Evolutionary conservation across 2,797 vertebrate species (phyloP).

Genomic region (Dromococcyx pavoninus): DNA sequence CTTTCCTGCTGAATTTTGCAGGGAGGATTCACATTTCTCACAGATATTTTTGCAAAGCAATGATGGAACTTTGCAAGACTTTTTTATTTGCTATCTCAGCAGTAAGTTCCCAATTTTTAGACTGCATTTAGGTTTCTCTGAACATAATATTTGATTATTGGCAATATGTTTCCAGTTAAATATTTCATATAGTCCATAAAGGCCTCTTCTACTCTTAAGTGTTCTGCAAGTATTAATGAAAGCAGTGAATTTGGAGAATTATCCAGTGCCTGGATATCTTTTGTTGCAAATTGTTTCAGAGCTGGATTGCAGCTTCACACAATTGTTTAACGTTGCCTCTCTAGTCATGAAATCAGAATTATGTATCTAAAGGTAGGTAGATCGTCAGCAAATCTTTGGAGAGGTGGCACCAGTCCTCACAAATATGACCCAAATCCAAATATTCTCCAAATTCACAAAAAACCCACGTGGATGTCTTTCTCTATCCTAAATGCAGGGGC

Average conservation of each 20-base stretch:
- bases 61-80: slow-evolving; percentile 18
- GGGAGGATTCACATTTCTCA: background rate
- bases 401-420: background rate
- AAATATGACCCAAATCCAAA: background rate
- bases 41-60: background rate
- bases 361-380: slow-evolving; percentile 8
- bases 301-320: background rate
- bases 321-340: background rate
- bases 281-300: slow-evolving; percentile 39
- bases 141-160: slow-evolving; percentile 60
- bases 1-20: slow-evolving; percentile 27
- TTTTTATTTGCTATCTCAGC: slow-evolving; percentile 56
- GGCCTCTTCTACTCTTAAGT: background rate
- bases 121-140: slow-evolving; percentile 18
- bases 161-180: slow-evolving; percentile 63
- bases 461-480: background rate
- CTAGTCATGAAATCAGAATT: background rate
- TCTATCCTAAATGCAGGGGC: background rate
- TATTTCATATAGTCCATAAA: slow-evolving; percentile 60
- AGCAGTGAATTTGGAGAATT: slow-evolving; percentile 33
- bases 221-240: slow-evolving; percentile 51
- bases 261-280: slow-evolving; percentile 33
- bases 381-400: slow-evolving; percentile 36
- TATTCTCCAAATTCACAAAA: background rate
- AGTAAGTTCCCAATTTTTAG: slow-evolving; percentile 31